Evolutionary conservation across 2,797 vertebrate species (phyloP), one percentile per base, ranked within the genome.

Genomic region (Malacoctenus gilli): DNA sequence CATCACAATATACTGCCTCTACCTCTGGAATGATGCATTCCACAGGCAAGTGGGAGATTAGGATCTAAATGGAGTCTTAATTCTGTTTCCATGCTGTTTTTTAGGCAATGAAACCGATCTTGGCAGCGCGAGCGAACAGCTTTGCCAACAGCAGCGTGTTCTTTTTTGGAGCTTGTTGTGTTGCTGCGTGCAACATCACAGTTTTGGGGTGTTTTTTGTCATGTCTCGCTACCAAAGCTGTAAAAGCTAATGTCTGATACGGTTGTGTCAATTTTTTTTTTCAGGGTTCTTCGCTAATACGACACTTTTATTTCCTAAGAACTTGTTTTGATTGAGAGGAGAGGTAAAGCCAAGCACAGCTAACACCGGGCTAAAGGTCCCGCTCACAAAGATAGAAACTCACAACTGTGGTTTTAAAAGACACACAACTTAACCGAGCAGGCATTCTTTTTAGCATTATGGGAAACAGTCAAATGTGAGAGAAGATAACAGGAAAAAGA

Each of bases 101-200:
- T 42, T 44, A 74, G 34, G 31, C n/a, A 16, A 46, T 41, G 57
- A 43, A 54, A 46, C 25, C 3, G 14, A 59, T 64, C 39, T 56
- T 75, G 62, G 65, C 70, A 36, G 30, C 41, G 32, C 42, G 28
- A 31, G 41, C 0, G 18, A 9, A 46, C 55, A 39, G 62, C 39
- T 60, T 28, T 64, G 62, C 68, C 79, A 68, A 48, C 50, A 50
- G 55, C 52, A 49, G 34, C 38, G 30, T 68, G 36, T 37, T 19
- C 30, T 14, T 68, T 49, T 59, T 64, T 23, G n/a, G 34, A 55
- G 39, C 55, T 53, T 28, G 23, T 40, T 59, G 39, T 34, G 12
- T 38, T 38, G 44, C 51, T 60, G 50, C 23, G 14, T 51, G 25
- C 6, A 6, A 28, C 25, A 28, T 28, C 25, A 28, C 25, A 28